These are phyloP conservation scores for Drosophila insularis DNA, from an alignment of 1,140 invertebrate genomes.

Conservation along the genomic window DNA sequence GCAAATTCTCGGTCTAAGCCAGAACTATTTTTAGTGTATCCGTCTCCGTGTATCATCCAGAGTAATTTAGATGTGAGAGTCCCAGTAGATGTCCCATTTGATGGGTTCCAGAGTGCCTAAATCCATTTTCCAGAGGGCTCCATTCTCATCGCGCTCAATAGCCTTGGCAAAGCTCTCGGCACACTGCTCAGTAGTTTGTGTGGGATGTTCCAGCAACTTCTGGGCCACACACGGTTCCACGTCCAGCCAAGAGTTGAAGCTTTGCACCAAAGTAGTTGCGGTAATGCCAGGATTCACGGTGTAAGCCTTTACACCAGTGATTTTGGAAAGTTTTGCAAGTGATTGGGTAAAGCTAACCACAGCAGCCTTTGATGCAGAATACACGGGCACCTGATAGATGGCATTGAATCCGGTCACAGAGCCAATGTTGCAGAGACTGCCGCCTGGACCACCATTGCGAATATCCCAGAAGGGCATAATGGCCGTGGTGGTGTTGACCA, in stretches of 20 bases:
- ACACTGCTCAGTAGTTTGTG: conserved; percentile 46
- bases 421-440: conserved; percentile 86
- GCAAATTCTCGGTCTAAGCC: conserved; percentile 12
- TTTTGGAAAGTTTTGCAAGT: conserved; percentile 61
- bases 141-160: conserved; percentile 69
- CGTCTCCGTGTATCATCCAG: no score
- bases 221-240: conserved; percentile 64
- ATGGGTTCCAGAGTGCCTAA: conserved; percentile 54
- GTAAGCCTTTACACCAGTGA: conserved; percentile 64
- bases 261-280: conserved; percentile 55
- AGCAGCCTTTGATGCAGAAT: conserved; percentile 83
- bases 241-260: conserved; percentile 70
- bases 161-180: conserved; percentile 70
- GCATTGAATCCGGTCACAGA: conserved; percentile 85
- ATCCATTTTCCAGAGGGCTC: conserved; percentile 72
- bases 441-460: conserved; percentile 85
- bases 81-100: conserved; percentile 67
- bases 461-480: conserved; percentile 84
- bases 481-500: conserved; percentile 73
- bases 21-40: neutral
- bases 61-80: conserved; percentile 57
- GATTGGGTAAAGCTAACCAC: conserved; percentile 83
- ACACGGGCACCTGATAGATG: conserved; percentile 81
- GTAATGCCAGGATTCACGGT: conserved; percentile 71
- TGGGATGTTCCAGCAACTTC: conserved; percentile 53